Base-by-base conservation (phyloP, 2,888 invertebrate genomes). In the Drosophila mayaguana region DNA sequence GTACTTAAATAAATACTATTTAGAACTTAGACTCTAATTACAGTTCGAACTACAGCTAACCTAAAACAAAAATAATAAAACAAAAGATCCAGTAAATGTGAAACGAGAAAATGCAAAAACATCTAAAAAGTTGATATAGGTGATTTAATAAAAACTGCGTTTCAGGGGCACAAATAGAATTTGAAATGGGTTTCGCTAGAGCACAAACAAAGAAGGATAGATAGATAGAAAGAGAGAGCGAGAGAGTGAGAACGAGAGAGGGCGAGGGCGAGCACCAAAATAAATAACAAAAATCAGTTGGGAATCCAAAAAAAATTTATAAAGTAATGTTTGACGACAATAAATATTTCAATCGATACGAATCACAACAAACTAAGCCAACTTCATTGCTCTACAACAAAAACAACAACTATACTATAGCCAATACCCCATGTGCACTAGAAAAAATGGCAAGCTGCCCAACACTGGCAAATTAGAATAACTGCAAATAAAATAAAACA, bases 301-400 rank as follows among this genome's bases (percentile, higher is more conserved):
- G 16, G 60, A 75, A 59, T 68, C 64, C 20, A 56, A 32, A 7
- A 6, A 57, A 38, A n/a, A 28, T 28, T 43, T 43, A 2, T 7
- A 61, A 70, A 71, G 77, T 7, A 45, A 81, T 80, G 83, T 84
- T 87, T 82, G 80, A 89, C 83, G 91, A 91, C 91, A 91, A 91
- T 91, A 91, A 91, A 87, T 77, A 80, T 81, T 72, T 32, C 34
- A 48, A 63, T 78, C 64, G 56, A 63, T 56, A 63, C 51, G 32
- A 45, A 18, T 38, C 20, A 60, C 57, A 64, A 16, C 50, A 51
- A 59, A 20, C 20, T 14, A 61, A 67, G 45, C 22, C 20, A 68
- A 68, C 42, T 61, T 57, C 5, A 12, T 25, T 34, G 18, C 45
- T 63, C 59, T 46, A 34, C 9, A 38, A 55, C 16, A 36, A 28